These are phyloP conservation scores for Oligia strigilis DNA, from an alignment of 2,888 invertebrate species.

Conservation along the genomic window DNA sequence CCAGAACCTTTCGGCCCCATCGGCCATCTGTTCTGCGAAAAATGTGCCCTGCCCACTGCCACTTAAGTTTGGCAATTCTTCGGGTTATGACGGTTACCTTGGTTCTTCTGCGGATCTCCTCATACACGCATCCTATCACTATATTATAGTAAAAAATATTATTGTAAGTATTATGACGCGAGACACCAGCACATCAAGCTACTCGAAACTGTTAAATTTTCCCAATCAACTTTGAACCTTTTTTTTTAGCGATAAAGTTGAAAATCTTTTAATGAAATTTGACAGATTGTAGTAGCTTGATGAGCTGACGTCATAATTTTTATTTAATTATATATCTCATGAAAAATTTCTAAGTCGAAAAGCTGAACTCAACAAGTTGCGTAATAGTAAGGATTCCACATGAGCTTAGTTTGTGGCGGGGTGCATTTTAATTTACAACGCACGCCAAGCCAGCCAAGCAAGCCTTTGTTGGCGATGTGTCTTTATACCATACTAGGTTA, in stretches of 20 bases:
- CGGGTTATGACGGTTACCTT: no score
- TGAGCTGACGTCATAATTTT: neutral
- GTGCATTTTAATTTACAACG: constrained; percentile 53
- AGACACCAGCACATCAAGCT: no score
- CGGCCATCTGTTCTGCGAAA: no score
- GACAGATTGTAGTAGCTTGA: no score
- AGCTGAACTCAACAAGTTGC: neutral
- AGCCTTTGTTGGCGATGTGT: constrained; percentile 38
- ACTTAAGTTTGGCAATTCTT: no score
- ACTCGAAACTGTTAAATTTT: no score
- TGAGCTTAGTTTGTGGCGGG: constrained; percentile 30
- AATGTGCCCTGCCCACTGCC: no score
- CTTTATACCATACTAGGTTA: constrained; percentile 29
- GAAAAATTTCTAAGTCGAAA: neutral
- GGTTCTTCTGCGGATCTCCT: no score
- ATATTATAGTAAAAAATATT: neutral
- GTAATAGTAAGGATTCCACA: constrained; percentile 13
- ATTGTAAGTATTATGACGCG: neutral
- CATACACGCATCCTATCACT: neutral
- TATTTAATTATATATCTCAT: neutral
- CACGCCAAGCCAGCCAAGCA: neutral
- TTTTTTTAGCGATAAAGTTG: no score
- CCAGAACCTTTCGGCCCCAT: no score
- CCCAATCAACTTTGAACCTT: no score
- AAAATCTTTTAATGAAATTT: no score